A percentile compares a stretch with the other conserved stretches of the same genome.
Conservation (phyloP, 2,888 invertebrate genomes). For the Alcis repandata region DNA sequence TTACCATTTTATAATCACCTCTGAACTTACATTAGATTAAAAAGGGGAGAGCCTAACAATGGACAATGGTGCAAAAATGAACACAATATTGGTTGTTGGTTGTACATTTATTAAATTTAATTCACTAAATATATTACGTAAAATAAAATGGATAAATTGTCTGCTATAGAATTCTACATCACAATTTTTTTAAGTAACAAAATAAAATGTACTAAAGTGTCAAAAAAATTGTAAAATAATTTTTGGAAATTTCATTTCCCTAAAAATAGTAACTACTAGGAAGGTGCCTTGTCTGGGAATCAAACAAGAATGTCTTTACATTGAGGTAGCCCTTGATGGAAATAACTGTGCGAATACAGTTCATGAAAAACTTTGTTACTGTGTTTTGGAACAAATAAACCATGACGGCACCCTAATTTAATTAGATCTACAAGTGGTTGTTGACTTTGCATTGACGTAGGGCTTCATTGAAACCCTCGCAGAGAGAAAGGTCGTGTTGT, state of each 20-base stretch:
- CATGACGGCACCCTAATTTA: slow-evolving; percentile 54
- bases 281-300: slow-evolving; percentile 58
- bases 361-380: slow-evolving; percentile 53
- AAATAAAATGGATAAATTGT: slow-evolving; percentile 60
- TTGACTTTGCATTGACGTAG: slow-evolving; percentile 96
- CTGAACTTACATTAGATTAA: no score
- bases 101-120: slow-evolving; percentile 59
- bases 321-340: slow-evolving; percentile 56
- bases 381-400: slow-evolving; percentile 53
- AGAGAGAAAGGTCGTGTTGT: slow-evolving; percentile 95
- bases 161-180: slow-evolving; percentile 60
- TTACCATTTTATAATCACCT: no score
- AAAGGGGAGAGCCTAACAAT: no score
- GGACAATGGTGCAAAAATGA: slow-evolving; percentile 13
- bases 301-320: slow-evolving; percentile 55
- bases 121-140: slow-evolving; percentile 67
- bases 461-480: slow-evolving; percentile 99
- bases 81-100: slow-evolving; percentile 28
- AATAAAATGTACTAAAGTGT: slow-evolving; percentile 61
- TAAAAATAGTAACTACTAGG: slow-evolving; percentile 67
- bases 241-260: slow-evolving; percentile 45
- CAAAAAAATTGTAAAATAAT: slow-evolving; percentile 50
- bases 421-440: slow-evolving; percentile 88
- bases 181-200: slow-evolving; percentile 61
- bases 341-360: slow-evolving; percentile 51